Evolutionary conservation across 2,797 vertebrate genomes (phyloP).

Genomic region (Acipenser oxyrinchus): DNA sequence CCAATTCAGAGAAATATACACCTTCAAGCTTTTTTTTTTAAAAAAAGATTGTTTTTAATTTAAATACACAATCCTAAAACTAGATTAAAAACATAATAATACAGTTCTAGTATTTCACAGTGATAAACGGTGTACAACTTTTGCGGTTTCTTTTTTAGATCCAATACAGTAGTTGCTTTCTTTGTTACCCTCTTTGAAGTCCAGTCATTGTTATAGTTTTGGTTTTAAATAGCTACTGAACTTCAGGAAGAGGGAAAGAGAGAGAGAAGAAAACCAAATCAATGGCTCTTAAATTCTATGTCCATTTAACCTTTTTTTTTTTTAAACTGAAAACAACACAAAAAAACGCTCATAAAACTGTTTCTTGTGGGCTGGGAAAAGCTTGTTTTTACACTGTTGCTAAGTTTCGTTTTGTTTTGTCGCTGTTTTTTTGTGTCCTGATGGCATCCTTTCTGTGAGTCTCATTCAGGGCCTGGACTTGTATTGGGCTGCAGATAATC

Average conservation of each 20-base stretch:
- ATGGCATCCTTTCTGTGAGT: slow-evolving; percentile 56
- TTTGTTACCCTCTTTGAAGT: no score
- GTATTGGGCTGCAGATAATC: slow-evolving; percentile 74
- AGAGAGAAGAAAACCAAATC: background rate
- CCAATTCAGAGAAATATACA: no score
- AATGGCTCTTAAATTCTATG: slow-evolving; percentile 5
- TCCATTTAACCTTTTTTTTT: slow-evolving; percentile 29
- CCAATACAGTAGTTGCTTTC: no score
- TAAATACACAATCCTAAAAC: background rate
- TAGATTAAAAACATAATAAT: background rate
- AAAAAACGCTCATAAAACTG: slow-evolving; percentile 54
- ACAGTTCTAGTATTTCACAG: no score
- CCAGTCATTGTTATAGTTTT: slow-evolving; percentile 5
- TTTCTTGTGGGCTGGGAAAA: slow-evolving; percentile 48
- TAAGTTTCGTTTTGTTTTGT: slow-evolving; percentile 59
- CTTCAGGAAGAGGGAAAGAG: background rate
- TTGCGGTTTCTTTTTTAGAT: no score
- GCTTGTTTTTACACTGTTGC: slow-evolving; percentile 56
- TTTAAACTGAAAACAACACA: slow-evolving; percentile 36
- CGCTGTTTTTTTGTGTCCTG: slow-evolving; percentile 59
- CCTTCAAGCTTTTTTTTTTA: no score
- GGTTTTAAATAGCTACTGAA: background rate
- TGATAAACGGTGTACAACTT: no score
- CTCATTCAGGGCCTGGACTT: slow-evolving; percentile 58
- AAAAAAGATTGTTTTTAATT: no score